These are phyloP conservation scores for Trichacis sp. DNA, from an alignment of 2,888 invertebrate species.

Conservation along the genomic window DNA sequence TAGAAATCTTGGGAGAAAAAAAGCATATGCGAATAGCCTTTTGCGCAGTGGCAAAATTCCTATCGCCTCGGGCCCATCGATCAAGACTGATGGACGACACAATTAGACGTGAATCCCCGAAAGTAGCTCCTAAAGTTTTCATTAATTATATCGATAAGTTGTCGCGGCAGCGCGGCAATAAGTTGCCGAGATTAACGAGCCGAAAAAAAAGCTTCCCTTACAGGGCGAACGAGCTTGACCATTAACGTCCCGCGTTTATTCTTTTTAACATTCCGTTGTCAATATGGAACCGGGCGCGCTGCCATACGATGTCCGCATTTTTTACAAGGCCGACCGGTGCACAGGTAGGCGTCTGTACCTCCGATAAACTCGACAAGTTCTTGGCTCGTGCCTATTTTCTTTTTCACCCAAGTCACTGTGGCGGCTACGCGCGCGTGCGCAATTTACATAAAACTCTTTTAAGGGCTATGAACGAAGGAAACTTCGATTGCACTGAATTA, in stretches of 20 bases:
- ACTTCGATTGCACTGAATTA: too few species aligned
- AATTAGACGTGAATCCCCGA: slow-evolving; percentile 6
- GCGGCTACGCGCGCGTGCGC: slow-evolving; percentile 16
- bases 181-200: slow-evolving; percentile 16
- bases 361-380: slow-evolving; percentile 32
- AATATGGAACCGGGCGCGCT: slow-evolving; percentile 35
- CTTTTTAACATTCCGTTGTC: slow-evolving; percentile 35
- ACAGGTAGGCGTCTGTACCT: slow-evolving; percentile 31
- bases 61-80: background rate
- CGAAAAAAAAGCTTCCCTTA: slow-evolving; percentile 13
- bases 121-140: background rate
- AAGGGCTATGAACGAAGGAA: too few species aligned
- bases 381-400: slow-evolving; percentile 15
- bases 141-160: slow-evolving; percentile 12
- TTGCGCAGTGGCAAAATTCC: background rate
- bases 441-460: slow-evolving; percentile 34
- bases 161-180: slow-evolving; percentile 3
- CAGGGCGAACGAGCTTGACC: slow-evolving; percentile 14
- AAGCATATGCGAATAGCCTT: too few species aligned
- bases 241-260: slow-evolving; percentile 33
- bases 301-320: slow-evolving; percentile 51
- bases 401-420: slow-evolving; percentile 17
- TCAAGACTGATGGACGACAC: slow-evolving; percentile 5
- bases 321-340: slow-evolving; percentile 56
- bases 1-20: too few species aligned